Percentiles rank a stretch among this genome's conserved stretches.
These are phyloP conservation scores for Volucella bombylans DNA, from an alignment of 2,888 invertebrate species.

Conservation along the genomic window DNA sequence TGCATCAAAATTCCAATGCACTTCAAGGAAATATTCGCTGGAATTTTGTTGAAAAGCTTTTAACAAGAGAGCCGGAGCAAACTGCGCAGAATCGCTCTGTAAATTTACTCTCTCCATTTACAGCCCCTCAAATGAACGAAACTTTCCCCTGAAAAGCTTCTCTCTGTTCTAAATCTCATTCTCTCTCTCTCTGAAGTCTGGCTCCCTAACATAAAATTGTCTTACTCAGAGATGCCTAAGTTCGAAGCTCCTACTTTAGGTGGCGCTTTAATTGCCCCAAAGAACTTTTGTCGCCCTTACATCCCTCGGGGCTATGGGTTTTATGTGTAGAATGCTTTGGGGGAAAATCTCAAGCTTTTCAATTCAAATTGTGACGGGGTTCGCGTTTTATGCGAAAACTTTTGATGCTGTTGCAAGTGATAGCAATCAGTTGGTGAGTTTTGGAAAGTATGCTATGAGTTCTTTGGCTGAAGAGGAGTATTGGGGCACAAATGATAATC, in stretches of 20 bases:
- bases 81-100: conserved; percentile 46
- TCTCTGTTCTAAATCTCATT: neutral
- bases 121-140: conserved; percentile 67
- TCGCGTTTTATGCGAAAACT: conserved; percentile 48
- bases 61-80: conserved; percentile 4
- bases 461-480: neutral
- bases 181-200: neutral
- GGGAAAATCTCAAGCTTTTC: conserved; percentile 65
- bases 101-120: too few relatives aligned
- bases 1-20: conserved; percentile 64
- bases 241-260: conserved; percentile 65
- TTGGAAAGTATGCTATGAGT: conserved; percentile 46
- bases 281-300: conserved; percentile 51
- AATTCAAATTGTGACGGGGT: neutral
- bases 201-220: neutral
- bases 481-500: neutral
- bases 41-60: conserved; percentile 43
- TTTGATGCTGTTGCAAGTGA: conserved; percentile 53
- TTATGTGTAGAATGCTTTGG: conserved; percentile 41
- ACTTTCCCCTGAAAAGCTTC: conserved; percentile 62
- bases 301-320: conserved; percentile 20
- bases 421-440: conserved; percentile 36
- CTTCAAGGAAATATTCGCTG: conserved; percentile 33
- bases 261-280: conserved; percentile 66
- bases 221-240: conserved; percentile 21